Conservation (phyloP, 2,888 invertebrate genomes). For the Abscondita cerata region DNA sequence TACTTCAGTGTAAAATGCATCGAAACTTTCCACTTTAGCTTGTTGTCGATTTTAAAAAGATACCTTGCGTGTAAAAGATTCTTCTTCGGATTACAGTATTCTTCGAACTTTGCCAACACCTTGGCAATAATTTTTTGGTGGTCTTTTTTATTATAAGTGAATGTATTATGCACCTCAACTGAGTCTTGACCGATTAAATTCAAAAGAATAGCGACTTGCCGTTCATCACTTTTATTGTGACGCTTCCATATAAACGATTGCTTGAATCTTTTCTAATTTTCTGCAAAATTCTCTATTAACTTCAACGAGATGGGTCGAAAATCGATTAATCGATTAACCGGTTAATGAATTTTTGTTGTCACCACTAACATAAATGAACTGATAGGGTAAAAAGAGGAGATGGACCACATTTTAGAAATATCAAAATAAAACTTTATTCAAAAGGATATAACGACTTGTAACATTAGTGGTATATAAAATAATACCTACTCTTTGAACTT, state of each 20-base stretch:
- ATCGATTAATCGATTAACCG: too few species aligned
- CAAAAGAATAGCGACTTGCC: not conserved
- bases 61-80: conserved; percentile 7
- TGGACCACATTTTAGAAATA: too few species aligned
- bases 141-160: not conserved
- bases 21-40: not conserved
- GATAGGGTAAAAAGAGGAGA: too few species aligned
- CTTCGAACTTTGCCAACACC: conserved; percentile 3
- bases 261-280: not conserved
- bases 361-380: too few species aligned
- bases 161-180: conserved; percentile 2
- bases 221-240: not conserved
- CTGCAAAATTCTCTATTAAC: not conserved
- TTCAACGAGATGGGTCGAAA: too few species aligned
- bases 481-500: too few species aligned
- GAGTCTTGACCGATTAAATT: not conserved
- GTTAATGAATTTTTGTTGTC: too few species aligned
- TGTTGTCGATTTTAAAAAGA: conserved; percentile 9
- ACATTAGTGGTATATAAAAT: too few species aligned
- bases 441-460: too few species aligned
- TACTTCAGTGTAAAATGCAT: not conserved
- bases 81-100: conserved; percentile 15
- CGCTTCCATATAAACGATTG: not conserved
- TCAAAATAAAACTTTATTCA: too few species aligned
- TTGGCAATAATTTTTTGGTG: conserved; percentile 3